A percentile compares a stretch with the other conserved stretches of the same genome.
Evolutionary conservation across 2,888 invertebrate genomes (phyloP).

Genomic region (Minunthozetes semirufus): DNA sequence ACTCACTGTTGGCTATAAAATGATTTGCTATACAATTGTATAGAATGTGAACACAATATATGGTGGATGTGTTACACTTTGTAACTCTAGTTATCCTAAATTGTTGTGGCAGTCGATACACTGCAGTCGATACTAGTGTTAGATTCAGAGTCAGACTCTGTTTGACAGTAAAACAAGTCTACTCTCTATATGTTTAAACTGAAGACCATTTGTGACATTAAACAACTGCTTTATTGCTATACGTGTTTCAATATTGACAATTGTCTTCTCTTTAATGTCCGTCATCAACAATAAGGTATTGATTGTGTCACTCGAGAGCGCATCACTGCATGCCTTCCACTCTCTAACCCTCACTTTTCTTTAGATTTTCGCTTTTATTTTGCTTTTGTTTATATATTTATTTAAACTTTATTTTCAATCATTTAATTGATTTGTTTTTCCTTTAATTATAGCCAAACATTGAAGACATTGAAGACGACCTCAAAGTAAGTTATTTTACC

Average conservation of each 20-base stretch:
- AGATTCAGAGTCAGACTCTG: neutral
- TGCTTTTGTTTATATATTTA: neutral
- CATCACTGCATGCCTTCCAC: neutral
- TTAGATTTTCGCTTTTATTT: no score
- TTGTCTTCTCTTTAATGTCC: neutral
- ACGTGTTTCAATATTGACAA: constrained; percentile 1
- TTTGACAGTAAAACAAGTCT: neutral
- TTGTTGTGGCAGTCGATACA: constrained; percentile 1
- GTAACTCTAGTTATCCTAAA: neutral
- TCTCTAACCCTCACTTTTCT: neutral
- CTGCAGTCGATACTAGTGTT: no score
- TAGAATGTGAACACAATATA: neutral
- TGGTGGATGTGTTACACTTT: neutral
- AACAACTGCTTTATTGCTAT: neutral
- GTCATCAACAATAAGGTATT: neutral
- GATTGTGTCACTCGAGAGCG: neutral
- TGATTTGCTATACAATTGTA: neutral
- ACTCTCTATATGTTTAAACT: neutral
- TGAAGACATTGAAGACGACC: no score
- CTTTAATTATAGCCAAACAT: no score
- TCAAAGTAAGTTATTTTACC: no score
- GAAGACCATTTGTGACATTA: neutral
- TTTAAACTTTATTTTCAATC: neutral
- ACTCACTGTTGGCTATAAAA: neutral
- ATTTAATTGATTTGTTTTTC: neutral